Conservation (phyloP, 2,888 invertebrate species). For the Dicycla oo region DNA sequence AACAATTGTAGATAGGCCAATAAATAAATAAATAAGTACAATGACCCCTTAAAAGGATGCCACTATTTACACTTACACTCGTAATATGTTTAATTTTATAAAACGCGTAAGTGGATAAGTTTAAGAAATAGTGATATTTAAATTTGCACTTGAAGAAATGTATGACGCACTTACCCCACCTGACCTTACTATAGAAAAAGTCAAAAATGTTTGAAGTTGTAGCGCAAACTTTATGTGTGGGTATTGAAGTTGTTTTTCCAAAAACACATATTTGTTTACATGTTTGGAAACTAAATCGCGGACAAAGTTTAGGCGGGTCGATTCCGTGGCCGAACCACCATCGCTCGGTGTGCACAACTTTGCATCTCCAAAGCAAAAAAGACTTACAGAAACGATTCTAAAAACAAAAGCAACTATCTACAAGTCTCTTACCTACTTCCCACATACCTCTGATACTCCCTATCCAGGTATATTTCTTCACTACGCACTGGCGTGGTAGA, state of each 20-base stretch:
- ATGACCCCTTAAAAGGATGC: too few species aligned
- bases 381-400: constrained; percentile 1
- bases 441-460: constrained; percentile 83
- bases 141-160: background rate
- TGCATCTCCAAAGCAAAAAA: background rate
- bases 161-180: background rate
- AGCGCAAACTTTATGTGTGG: background rate
- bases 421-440: constrained; percentile 32
- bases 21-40: too few species aligned
- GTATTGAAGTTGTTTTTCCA: background rate
- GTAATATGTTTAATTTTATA: background rate
- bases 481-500: constrained; percentile 69
- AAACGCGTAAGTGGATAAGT: background rate
- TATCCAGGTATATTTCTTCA: constrained; percentile 78
- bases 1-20: too few species aligned
- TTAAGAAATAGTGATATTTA: background rate
- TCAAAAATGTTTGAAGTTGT: background rate
- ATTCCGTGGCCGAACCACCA: background rate
- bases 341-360: background rate
- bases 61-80: too few species aligned
- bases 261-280: too few species aligned
- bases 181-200: background rate
- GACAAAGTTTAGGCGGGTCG: background rate
- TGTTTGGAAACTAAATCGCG: too few species aligned
- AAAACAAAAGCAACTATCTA: constrained; percentile 4